A percentile compares a stretch with the other conserved stretches of the same genome.
Conservation (phyloP, 2,797 vertebrate genomes). For the Silurus aristotelis region DNA sequence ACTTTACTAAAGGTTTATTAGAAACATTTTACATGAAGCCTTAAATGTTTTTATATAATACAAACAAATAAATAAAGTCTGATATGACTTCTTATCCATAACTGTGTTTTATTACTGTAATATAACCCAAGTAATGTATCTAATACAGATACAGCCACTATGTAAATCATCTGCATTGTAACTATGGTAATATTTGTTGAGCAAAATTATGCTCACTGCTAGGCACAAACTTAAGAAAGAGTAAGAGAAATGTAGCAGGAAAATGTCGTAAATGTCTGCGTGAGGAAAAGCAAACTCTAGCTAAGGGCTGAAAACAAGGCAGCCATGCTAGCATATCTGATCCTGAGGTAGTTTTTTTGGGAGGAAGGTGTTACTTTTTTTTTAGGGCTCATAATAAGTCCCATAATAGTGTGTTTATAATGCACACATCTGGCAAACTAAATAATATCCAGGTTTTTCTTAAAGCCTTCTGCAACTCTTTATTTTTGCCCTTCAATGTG, state of each 20-base stretch:
- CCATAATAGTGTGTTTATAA: background rate
- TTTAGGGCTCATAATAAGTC: background rate
- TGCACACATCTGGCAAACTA: background rate
- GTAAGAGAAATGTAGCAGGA: background rate
- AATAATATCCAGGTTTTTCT: background rate
- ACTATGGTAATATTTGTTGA: background rate
- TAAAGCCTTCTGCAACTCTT: background rate
- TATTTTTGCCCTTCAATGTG: background rate
- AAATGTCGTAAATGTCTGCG: background rate
- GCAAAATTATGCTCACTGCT: background rate
- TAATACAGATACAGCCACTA: background rate
- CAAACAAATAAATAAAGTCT: constrained; percentile 29
- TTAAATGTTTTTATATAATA: background rate
- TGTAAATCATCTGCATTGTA: constrained; percentile 2
- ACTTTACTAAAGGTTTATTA: constrained; percentile 11
- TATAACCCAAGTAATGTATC: constrained; percentile 1
- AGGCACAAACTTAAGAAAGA: background rate
- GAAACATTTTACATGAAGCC: constrained; percentile 8
- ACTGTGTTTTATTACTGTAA: constrained; percentile 10
- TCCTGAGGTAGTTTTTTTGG: background rate
- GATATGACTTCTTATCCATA: constrained; percentile 22
- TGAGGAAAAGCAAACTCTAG: background rate
- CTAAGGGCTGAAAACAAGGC: background rate
- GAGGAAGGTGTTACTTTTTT: background rate
- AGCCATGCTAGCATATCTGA: background rate